These are phyloP conservation scores for Eueides isabella DNA, from an alignment of 1,140 invertebrate genomes.

Conservation along the genomic window DNA sequence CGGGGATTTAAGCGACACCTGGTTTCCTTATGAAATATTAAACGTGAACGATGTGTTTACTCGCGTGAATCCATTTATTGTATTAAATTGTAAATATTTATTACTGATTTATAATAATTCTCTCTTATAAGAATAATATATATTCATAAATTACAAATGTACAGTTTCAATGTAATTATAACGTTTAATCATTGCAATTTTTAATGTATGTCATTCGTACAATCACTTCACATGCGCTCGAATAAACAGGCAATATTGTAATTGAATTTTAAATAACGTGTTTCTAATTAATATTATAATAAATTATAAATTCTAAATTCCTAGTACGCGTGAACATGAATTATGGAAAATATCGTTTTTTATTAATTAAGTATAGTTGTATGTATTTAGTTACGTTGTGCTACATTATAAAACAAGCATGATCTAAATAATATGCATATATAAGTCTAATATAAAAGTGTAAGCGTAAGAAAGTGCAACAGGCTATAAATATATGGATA, in stretches of 20 bases:
- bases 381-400: not conserved
- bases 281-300: slow-evolving; percentile 34
- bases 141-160: not conserved
- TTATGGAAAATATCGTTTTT: slow-evolving; percentile 34
- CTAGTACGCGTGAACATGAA: slow-evolving; percentile 35
- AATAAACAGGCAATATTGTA: slow-evolving; percentile 30
- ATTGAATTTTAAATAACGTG: slow-evolving; percentile 33
- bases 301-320: slow-evolving; percentile 30
- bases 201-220: slow-evolving; percentile 13
- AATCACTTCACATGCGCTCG: slow-evolving; percentile 13
- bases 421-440: not conserved
- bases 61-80: slow-evolving; percentile 18
- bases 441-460: not conserved
- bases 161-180: not conserved
- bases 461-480: not conserved
- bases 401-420: slow-evolving; percentile 1
- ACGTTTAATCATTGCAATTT: not conserved
- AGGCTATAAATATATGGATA: not conserved
- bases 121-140: not conserved
- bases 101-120: not conserved
- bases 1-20: slow-evolving; percentile 57
- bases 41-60: slow-evolving; percentile 30
- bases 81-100: not conserved
- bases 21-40: slow-evolving; percentile 51
- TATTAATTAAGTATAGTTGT: slow-evolving; percentile 12